phyloP scores from a whole-genome alignment of 2,888 invertebrate genomes.

The Pheosia gnoma region DNA sequence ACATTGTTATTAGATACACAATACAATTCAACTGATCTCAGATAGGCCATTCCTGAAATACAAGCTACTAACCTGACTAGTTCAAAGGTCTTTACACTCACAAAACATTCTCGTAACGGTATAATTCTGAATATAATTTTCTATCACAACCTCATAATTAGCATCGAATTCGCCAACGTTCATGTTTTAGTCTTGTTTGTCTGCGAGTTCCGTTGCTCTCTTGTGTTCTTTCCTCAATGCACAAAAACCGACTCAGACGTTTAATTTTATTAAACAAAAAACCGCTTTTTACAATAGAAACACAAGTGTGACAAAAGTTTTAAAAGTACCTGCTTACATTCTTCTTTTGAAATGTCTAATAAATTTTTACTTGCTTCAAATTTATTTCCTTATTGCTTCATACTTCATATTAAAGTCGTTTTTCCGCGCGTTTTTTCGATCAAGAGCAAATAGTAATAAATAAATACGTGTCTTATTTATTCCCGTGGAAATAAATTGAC shows the following conservation, averaged over 20 bases:
- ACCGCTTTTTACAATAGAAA: slow-evolving; percentile 10
- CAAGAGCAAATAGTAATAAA: slow-evolving; percentile 3
- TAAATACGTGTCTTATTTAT: slow-evolving; percentile 21
- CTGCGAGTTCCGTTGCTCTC: slow-evolving; percentile 3
- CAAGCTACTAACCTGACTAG: slow-evolving; percentile 16
- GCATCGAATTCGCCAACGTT: slow-evolving; percentile 4
- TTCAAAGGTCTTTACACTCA: slow-evolving; percentile 30
- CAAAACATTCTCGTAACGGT: slow-evolving; percentile 20
- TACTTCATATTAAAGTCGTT: neutral
- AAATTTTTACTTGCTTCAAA: slow-evolving; percentile 12
- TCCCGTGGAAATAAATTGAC: slow-evolving; percentile 27
- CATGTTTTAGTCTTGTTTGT: slow-evolving; percentile 6
- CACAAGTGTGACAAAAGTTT: slow-evolving; percentile 14
- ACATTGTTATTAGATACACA: slow-evolving; percentile 63
- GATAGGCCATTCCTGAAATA: slow-evolving; percentile 45
- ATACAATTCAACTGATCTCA: slow-evolving; percentile 57
- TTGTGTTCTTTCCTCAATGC: slow-evolving; percentile 9
- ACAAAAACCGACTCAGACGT: slow-evolving; percentile 10
- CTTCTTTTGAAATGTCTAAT: slow-evolving; percentile 15
- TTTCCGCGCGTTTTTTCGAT: slow-evolving; percentile 3
- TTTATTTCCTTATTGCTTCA: slow-evolving; percentile 9
- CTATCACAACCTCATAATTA: slow-evolving; percentile 6
- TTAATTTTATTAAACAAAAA: slow-evolving; percentile 12
- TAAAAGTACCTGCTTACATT: slow-evolving; percentile 6
- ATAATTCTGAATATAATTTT: slow-evolving; percentile 13